Percentiles rank a stretch among this genome's conserved stretches.
Conservation (phyloP, 2,888 invertebrate species). For the Mythimna pallens region DNA sequence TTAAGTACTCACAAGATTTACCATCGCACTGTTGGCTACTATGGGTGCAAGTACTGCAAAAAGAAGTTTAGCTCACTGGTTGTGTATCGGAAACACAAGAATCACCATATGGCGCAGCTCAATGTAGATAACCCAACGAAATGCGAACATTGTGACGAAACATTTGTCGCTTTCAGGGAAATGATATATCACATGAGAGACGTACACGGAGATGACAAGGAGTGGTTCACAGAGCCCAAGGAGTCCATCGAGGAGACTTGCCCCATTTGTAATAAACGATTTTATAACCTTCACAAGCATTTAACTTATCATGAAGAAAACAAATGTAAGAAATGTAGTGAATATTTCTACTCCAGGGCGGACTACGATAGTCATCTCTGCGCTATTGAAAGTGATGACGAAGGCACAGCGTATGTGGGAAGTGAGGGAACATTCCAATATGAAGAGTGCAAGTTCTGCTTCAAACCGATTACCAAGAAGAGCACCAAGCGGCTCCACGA, state of each 20-base stretch:
- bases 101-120: constrained; percentile 82
- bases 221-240: constrained; percentile 86
- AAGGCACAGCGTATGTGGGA: constrained; percentile 67
- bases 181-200: constrained; percentile 89
- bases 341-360: constrained; percentile 84
- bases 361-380: constrained; percentile 87
- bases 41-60: constrained; percentile 88
- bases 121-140: constrained; percentile 86
- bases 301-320: constrained; percentile 87
- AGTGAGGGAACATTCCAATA: constrained; percentile 72
- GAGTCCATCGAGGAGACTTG: constrained; percentile 84
- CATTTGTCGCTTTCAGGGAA: constrained; percentile 88
- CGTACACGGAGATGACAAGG: constrained; percentile 85
- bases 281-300: constrained; percentile 86
- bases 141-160: constrained; percentile 89
- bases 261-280: constrained; percentile 84
- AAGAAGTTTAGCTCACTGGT: constrained; percentile 88
- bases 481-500: constrained; percentile 81
- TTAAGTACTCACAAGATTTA: constrained; percentile 84
- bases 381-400: constrained; percentile 86
- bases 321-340: constrained; percentile 86
- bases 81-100: constrained; percentile 88
- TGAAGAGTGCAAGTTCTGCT: constrained; percentile 87
- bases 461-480: constrained; percentile 84
- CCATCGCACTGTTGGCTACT: constrained; percentile 85